A percentile compares a stretch with the other conserved stretches of the same genome.
Evolutionary conservation across 64 coral and sea anemone species (phyloP).

Genomic region (Pachyseris speciosa): DNA sequence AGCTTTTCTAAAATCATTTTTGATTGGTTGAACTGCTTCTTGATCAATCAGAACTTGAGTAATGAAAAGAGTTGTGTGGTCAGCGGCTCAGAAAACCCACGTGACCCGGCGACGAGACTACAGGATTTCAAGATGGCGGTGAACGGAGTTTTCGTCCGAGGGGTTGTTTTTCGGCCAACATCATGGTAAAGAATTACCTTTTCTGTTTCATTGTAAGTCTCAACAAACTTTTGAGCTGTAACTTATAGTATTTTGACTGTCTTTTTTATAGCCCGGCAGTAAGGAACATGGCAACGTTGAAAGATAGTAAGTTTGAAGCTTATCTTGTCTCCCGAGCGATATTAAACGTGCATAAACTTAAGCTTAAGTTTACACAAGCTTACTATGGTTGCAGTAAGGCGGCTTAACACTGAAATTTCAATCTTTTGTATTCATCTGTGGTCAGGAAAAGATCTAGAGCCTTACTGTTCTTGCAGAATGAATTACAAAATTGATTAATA

Average conservation of each 20-base stretch:
- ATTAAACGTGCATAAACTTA: not conserved
- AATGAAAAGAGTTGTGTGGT: not conserved
- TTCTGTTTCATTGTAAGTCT: not conserved
- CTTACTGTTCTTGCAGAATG: no score
- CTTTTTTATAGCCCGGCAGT: conserved; percentile 59
- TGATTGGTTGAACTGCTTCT: not conserved
- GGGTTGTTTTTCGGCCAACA: conserved; percentile 90
- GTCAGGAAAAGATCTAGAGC: no score
- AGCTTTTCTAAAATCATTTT: not conserved
- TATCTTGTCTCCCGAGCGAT: not conserved
- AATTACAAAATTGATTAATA: no score
- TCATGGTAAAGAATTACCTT: conserved; percentile 75
- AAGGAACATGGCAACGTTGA: conserved; percentile 97
- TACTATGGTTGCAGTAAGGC: no score
- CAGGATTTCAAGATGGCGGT: conserved; percentile 95
- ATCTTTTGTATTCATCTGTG: no score
- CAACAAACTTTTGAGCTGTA: not conserved
- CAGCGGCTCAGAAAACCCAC: conserved; percentile 62
- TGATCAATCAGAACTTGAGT: not conserved
- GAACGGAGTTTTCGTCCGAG: conserved; percentile 77
- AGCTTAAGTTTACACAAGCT: no score
- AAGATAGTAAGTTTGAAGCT: conserved; percentile 89
- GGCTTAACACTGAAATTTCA: no score
- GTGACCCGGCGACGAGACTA: conserved; percentile 35
- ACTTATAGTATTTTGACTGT: not conserved